Conservation (phyloP, 2,113 vertebrate species). For the Ceuthmochares aereus region DNA sequence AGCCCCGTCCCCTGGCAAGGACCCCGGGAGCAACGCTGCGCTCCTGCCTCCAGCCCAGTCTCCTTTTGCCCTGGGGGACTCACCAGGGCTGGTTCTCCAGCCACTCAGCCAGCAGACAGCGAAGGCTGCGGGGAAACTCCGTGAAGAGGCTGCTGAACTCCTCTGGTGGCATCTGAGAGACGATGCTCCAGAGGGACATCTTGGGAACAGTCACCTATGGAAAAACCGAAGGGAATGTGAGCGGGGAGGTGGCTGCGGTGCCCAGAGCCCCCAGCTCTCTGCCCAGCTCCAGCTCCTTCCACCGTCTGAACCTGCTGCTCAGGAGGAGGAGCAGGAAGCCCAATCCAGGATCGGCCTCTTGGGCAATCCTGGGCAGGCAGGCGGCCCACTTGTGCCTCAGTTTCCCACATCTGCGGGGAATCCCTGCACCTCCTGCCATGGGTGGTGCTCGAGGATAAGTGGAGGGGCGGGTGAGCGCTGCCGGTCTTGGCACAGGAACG, state of each 20-base stretch:
- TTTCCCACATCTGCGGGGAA: neutral
- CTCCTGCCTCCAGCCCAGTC: neutral
- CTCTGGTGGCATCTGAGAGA: conserved; percentile 74
- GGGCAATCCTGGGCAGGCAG: neutral
- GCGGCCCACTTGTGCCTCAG: neutral
- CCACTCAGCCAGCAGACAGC: conserved; percentile 78
- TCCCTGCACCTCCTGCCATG: neutral
- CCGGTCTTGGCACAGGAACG: neutral
- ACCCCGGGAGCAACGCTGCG: neutral
- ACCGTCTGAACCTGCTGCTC: neutral
- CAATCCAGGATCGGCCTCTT: neutral
- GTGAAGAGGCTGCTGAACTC: conserved; percentile 64
- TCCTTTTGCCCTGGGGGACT: conserved; percentile 1
- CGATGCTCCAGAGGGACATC: conserved; percentile 78
- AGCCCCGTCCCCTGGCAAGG: neutral
- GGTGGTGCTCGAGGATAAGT: accelerated
- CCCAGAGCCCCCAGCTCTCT: neutral
- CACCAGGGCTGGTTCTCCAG: conserved; percentile 83
- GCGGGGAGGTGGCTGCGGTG: neutral
- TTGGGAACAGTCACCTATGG: neutral
- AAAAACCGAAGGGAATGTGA: neutral
- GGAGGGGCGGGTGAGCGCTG: accelerated
- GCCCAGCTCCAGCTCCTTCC: neutral
- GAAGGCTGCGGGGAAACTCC: conserved; percentile 75
- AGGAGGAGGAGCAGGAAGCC: neutral